These are phyloP conservation scores for Mohoua ochrocephala DNA, from an alignment of 2,113 vertebrate species.

Conservation along the genomic window DNA sequence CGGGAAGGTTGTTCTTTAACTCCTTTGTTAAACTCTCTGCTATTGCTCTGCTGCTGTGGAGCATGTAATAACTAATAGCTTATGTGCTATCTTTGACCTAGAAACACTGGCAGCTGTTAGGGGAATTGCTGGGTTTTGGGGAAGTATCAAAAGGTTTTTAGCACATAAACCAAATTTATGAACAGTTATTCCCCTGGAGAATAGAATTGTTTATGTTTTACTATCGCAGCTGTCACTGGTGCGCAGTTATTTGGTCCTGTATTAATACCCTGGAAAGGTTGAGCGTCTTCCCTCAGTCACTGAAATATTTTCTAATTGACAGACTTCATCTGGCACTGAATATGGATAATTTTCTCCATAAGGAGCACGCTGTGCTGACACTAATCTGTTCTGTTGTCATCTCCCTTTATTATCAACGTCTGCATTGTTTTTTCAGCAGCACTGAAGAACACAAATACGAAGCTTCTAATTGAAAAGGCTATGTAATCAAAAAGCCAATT, in stretches of 20 bases:
- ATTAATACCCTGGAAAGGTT: slow-evolving; percentile 54
- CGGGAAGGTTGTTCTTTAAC: neutral
- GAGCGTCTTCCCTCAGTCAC: slow-evolving; percentile 44
- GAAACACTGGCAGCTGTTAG: slow-evolving; percentile 41
- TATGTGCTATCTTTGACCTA: neutral
- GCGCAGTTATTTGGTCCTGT: slow-evolving; percentile 4
- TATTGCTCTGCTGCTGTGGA: neutral
- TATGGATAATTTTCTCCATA: slow-evolving; percentile 62
- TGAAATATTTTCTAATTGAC: slow-evolving; percentile 60
- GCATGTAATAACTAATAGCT: slow-evolving; percentile 7
- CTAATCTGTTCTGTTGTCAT: slow-evolving; percentile 66
- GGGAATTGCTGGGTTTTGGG: slow-evolving; percentile 8
- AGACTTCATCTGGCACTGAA: slow-evolving; percentile 65
- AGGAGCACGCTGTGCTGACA: slow-evolving; percentile 57
- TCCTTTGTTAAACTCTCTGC: neutral
- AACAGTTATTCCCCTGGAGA: slow-evolving; percentile 3
- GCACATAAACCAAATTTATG: slow-evolving; percentile 56
- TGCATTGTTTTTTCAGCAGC: slow-evolving; percentile 46
- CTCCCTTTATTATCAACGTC: slow-evolving; percentile 62
- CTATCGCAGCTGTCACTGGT: slow-evolving; percentile 15
- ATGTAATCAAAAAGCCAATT: slow-evolving; percentile 75
- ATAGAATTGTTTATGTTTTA: slow-evolving; percentile 45
- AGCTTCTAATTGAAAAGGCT: slow-evolving; percentile 68
- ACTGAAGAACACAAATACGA: slow-evolving; percentile 38
- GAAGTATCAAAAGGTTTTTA: slow-evolving; percentile 42